Evolutionary conservation across 2,888 invertebrate genomes (phyloP), one percentile per base, ranked within the genome.

Genomic region (Prosapia bicincta): DNA sequence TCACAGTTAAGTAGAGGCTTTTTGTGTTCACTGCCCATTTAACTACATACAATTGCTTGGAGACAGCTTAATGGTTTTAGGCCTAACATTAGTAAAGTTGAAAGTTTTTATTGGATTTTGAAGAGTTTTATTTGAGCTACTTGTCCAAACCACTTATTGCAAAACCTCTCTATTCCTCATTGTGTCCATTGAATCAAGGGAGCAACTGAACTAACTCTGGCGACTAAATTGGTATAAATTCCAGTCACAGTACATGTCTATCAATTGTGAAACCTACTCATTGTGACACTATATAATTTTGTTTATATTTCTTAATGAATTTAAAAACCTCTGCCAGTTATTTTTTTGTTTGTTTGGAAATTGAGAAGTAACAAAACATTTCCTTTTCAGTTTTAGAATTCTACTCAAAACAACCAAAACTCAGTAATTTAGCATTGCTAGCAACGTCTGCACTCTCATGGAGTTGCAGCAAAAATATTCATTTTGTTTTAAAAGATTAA

Each of bases 361-460:
- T 24, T 15, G 67, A 30, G 9, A 24, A 15, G n/a, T 68, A 68
- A 66, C 25, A 72, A 3, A 73, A 26, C 54, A 72, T 15, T 43
- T 30, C 66, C 23, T 68, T 38, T 38, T 73, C 73, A 30, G 26
- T 73, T 6, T n/a, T 25, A n/a, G 10, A 38, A 43, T 71, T 71
- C n/a, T 20, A 54, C n/a, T 54, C 26, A 54, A 72, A 72, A 28
- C 38, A 9, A 76, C 38, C 69, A 72, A 71, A 66, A 28, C 13
- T 15, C 15, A 38, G 15, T 38, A 38, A 38, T 13, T 38, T 71
- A 25, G 76, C 66, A 2, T 54, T 7, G 25, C 26, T 38, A 66
- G 75, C 71, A 67, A 76, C 25, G 20, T 76, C 72, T 66, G 76
- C 72, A 43, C 72, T 72, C 43, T 76, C 69, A 68, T 76, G 72